Base-by-base conservation (phyloP, 2,888 invertebrate species). In the Enchytraeus crypticus region DNA sequence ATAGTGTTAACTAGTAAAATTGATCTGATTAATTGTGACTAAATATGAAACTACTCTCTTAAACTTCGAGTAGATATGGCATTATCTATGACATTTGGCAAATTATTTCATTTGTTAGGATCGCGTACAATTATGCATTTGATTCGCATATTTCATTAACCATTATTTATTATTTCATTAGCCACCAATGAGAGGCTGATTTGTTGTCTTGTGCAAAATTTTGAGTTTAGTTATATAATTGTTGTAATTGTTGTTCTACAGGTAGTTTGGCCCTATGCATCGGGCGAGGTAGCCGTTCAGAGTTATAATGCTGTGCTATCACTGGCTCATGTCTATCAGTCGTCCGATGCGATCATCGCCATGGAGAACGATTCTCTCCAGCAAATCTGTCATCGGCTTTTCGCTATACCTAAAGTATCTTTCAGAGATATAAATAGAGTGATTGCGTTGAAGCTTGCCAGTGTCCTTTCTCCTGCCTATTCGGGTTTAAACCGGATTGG, bases 281-380 rank as follows among this genome's bases (percentile, higher is more conserved):
- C 73, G 23, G 80, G 80, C 27, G 80, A 80, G 65, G 79, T 80
- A 14, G 77, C 77, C 33, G 77, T 80, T 5, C 80, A 80, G 71
- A 77, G 77, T 63, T 80, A 80, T 65, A 80, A 80, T 66, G 74
- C 78, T 11, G 66, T 79, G 51, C 68, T 80, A 58, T 78, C 77
- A 1, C 65, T 80, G 26, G 73, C 79, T 2, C 75, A 77, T 59
- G 69, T 80, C 21, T 77, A 78, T 59, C 72, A 75, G 59, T 71
- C 70, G 21, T 70, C 76, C 0, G 80, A 80, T 66, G 77, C 75
- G 3, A 59, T 80, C 4, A 64, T 80, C 4, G 66, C 77, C 3
- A 72, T 79, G 70, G 76, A 79, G 62, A 80, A 80, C 68, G 79
- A 80, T 62, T 67, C 71, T 59, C 69, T 80, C 18, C 76, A 79